Percentiles rank a stretch among this genome's conserved stretches.
Conservation (phyloP, 2,113 vertebrate species). For the Cyanistes caeruleus region DNA sequence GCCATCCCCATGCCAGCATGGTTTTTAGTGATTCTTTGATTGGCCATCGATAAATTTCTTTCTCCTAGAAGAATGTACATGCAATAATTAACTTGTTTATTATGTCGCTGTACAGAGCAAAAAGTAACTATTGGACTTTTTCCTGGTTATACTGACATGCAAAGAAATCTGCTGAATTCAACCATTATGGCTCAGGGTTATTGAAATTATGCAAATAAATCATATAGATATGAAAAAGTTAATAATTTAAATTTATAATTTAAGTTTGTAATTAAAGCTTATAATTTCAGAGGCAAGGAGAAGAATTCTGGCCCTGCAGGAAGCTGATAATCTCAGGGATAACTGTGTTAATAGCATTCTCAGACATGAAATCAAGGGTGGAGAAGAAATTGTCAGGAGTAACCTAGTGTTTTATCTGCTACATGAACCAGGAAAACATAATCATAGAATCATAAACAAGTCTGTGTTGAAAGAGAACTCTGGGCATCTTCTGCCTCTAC, state of each 20-base stretch:
- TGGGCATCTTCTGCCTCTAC: background rate
- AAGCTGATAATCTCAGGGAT: background rate
- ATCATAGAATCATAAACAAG: background rate
- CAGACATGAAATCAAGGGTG: background rate
- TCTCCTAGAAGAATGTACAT: constrained; percentile 81
- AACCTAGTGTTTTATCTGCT: background rate
- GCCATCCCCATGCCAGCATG: constrained; percentile 93
- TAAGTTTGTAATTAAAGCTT: background rate
- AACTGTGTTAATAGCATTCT: background rate
- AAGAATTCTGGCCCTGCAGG: background rate
- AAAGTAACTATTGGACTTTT: background rate
- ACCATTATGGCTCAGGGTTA: background rate
- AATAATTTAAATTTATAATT: background rate
- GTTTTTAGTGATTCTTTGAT: constrained; percentile 94
- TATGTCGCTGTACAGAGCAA: background rate
- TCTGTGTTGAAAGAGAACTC: background rate
- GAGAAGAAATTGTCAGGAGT: background rate
- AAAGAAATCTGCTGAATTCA: background rate
- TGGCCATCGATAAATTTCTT: constrained; percentile 90
- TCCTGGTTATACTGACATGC: background rate
- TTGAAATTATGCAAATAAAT: background rate
- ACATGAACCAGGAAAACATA: background rate
- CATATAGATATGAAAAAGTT: background rate
- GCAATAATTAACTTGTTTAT: background rate
- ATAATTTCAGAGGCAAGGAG: background rate